Percentiles rank a stretch among this genome's conserved stretches.
These are phyloP conservation scores for Scaptomyza reducta DNA, from an alignment of 2,888 invertebrate genomes.

Conservation along the genomic window DNA sequence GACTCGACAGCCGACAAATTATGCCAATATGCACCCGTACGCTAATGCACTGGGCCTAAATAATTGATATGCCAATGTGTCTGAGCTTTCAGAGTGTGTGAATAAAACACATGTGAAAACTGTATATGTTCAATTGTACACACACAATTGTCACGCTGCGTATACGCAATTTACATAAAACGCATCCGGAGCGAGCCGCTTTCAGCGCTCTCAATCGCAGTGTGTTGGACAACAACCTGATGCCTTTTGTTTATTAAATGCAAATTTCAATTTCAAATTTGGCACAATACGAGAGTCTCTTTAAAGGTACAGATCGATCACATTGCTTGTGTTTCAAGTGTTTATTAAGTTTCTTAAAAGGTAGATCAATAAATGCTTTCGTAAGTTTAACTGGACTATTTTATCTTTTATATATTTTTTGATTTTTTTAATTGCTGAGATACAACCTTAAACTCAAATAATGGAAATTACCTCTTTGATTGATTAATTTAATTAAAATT, in stretches of 20 bases:
- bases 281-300: conserved; percentile 27
- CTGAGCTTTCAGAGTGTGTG: conserved; percentile 59
- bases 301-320: conserved; percentile 1
- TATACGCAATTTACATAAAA: conserved; percentile 67
- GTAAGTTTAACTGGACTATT: too few species aligned
- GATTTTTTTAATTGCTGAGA: neutral
- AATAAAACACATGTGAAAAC: conserved; percentile 28
- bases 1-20: conserved; percentile 68
- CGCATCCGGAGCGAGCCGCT: conserved; percentile 43
- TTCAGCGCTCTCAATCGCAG: conserved; percentile 37
- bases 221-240: conserved; percentile 32
- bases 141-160: conserved; percentile 43
- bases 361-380: too few species aligned
- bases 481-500: neutral
- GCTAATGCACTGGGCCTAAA: conserved; percentile 72
- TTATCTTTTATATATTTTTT: too few species aligned
- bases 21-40: conserved; percentile 58
- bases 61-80: conserved; percentile 62
- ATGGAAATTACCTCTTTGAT: neutral
- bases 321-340: too few species aligned
- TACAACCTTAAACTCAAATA: too few species aligned
- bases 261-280: conserved; percentile 42
- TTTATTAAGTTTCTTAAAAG: too few species aligned
- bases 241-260: conserved; percentile 60
- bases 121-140: conserved; percentile 13